phyloP scores from a whole-genome alignment of 92 coral and sea anemone genomes.

The Porites cylindrica region DNA sequence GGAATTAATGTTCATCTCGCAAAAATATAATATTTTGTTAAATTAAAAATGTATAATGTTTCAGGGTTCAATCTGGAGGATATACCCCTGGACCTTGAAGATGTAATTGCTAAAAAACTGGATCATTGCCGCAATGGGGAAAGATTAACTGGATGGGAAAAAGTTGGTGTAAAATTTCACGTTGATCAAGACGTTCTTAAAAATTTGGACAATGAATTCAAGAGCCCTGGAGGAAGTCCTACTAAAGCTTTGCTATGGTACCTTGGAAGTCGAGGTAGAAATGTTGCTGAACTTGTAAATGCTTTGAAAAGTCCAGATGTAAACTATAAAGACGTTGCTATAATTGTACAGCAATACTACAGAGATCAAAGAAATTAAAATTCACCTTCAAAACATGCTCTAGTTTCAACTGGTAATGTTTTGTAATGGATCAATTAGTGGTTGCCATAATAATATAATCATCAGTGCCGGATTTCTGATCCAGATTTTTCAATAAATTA shows the following conservation, averaged over 20 bases:
- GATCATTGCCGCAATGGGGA: conserved; percentile 3
- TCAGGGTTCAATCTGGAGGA: conserved; percentile 7
- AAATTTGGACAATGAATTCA: background rate
- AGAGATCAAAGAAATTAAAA: background rate
- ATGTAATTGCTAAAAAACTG: background rate
- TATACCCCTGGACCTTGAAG: background rate
- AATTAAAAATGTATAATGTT: background rate
- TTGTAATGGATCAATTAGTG: too few relatives aligned
- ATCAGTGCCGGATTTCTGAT: too few relatives aligned
- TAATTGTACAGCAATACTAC: background rate
- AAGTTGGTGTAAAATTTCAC: background rate
- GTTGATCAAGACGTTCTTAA: background rate
- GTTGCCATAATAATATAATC: too few relatives aligned
- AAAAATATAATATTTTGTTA: too few relatives aligned
- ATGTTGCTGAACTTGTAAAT: conserved; percentile 1
- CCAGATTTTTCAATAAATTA: too few relatives aligned
- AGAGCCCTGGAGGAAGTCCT: background rate
- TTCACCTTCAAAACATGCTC: too few relatives aligned
- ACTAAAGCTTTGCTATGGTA: background rate
- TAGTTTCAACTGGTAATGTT: too few relatives aligned
- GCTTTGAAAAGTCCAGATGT: background rate
- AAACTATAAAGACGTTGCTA: background rate
- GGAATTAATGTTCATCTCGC: too few relatives aligned
- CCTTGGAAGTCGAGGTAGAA: background rate
- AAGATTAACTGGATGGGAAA: conserved; percentile 26